Base-by-base conservation (phyloP, 2,888 invertebrate species). In the Athrips mouffetella region DNA sequence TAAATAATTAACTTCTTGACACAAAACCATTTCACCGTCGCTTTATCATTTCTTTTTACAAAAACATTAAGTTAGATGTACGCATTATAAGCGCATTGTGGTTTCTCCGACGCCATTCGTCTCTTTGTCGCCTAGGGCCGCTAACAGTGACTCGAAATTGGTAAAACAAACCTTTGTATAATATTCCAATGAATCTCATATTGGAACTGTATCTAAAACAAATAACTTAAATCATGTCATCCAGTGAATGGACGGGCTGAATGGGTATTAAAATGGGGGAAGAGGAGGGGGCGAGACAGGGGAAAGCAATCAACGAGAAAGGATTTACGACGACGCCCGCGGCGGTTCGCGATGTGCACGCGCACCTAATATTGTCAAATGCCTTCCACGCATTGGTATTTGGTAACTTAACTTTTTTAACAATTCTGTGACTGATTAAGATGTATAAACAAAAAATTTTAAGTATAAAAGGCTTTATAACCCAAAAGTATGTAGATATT, bases 181-280 rank as follows among this genome's bases (percentile, higher is more conserved):
- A 81, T 73, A 70, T 71, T 63, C 71, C 67, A 72, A 80, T 79
- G 76, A 76, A 79, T 80, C 76, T 78, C 70, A 61, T 58, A 62
- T 66, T 69, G 70, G 63, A 67, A 67, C 71, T 70, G 75, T 64
- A 72, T 74, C 74, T 76, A 76, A 80, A 80, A 78, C 79, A 76
- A 80, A 82, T 78, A 81, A 76, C 63, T 76, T 80, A 78, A 80
- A 80, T 80, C 76, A 80, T 75, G 70, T 72, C 72, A 51, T 64
- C 60, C 64, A 60, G 57, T 66, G 63, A 70, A 69, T 69, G 66
- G 68, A 62, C 60, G 63, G 67, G 65, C 65, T 73, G 72, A 72
- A 68, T 74, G 69, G 69, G 63, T 69, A 74, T 73, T 76, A 70
- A 70, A 70, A 66, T 66, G 67, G 61, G 54, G 59, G 57, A 64